Base-by-base conservation (phyloP, 1,140 invertebrate species). In the Brachionus rotundiformis region DNA sequence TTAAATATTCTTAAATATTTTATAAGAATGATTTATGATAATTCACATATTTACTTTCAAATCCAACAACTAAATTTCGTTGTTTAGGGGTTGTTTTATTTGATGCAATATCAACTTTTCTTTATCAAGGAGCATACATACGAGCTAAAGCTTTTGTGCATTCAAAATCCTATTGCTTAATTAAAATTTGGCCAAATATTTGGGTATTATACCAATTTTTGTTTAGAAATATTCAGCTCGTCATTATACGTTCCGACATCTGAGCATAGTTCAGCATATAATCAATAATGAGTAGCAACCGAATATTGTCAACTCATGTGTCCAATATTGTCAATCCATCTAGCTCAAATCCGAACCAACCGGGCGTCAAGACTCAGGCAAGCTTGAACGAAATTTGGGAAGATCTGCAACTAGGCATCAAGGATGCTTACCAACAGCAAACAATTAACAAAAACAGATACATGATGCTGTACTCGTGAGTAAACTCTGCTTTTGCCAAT, bases 371-470 rank as follows among this genome's bases (percentile, higher is more conserved):
- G 29, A 44, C 68, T 16, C 31, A 33, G 41, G 47, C 76, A 29
- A 19, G 47, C 16, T 33, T 81, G 39, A 41, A 41, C 31, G 79
- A 81, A 11, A 63, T 81, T 6, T 81, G 79, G 79, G 33, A 81
- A 16, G 54, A 81, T 4, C 29, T 81, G 23, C 13, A 27, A 16
- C 16, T 41, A 7, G 79, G 79, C 16, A 81, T 81, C n/a, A 33
- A 81, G 36, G 5, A 19, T 31, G 59, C 13, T 81, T 81, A 81
- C 39, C 59, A 81, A 63, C 54, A 63, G 29, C 79, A 68, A 81
- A 63, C 79, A 65, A 81, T 81, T 7, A 65, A 13, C 31, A 81
- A 41, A 44, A n/a, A 41, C 7, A 29, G 54, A 31, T 81, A 81
- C 36, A 81, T 81, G 54, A 63, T 23, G 8, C 11, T 81, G 1